phyloP scores from a whole-genome alignment of 2,888 invertebrate species.

The Molorchus minor region DNA sequence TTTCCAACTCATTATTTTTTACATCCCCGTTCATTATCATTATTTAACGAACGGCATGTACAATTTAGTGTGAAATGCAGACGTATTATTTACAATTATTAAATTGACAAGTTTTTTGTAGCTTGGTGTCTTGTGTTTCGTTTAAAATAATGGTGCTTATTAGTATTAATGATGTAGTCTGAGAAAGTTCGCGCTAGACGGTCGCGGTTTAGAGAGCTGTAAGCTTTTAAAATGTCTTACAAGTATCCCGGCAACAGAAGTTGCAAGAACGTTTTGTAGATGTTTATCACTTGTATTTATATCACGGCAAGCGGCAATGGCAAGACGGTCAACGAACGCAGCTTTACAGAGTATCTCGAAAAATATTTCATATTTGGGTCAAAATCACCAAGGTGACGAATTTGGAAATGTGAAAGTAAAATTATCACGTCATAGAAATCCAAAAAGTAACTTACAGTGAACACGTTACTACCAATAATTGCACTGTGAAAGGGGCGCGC shows the following conservation, averaged over 20 bases:
- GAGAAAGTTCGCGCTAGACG: slow-evolving; percentile 27
- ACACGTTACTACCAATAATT: no score
- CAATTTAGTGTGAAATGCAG: slow-evolving; percentile 28
- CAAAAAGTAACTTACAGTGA: no score
- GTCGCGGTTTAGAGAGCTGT: slow-evolving; percentile 10
- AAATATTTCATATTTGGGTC: no score
- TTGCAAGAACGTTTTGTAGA: slow-evolving; percentile 1
- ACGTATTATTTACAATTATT: slow-evolving; percentile 31
- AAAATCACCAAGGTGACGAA: no score
- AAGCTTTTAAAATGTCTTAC: slow-evolving; percentile 18
- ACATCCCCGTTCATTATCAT: slow-evolving; percentile 32
- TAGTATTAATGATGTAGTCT: slow-evolving; percentile 41
- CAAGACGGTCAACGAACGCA: no score
- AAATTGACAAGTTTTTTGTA: slow-evolving; percentile 24
- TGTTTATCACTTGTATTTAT: no score
- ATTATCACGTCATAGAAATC: no score
- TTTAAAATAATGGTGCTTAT: slow-evolving; percentile 41
- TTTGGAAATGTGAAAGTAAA: no score
- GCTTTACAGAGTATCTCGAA: no score
- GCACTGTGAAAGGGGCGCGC: no score
- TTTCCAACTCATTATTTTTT: slow-evolving; percentile 39
- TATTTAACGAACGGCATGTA: slow-evolving; percentile 25
- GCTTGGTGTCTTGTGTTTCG: slow-evolving; percentile 31
- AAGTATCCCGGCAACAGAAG: slow-evolving; percentile 13
- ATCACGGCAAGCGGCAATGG: no score